Conservation (phyloP, 2,888 invertebrate species). For the Synergus japonicus region DNA sequence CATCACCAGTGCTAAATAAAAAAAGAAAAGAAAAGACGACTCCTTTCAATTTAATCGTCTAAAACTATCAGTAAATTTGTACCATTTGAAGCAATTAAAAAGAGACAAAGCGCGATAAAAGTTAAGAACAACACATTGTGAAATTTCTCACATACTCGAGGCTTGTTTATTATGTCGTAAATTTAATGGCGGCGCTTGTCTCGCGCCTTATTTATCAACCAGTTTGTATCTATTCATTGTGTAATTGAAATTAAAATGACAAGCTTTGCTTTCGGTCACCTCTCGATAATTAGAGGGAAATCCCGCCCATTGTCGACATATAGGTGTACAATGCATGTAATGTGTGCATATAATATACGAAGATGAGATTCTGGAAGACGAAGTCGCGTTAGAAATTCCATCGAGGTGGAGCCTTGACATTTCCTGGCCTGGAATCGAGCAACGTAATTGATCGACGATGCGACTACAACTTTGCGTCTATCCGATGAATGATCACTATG, state of each 20-base stretch:
- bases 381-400: slow-evolving; percentile 66
- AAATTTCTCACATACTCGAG: not conserved
- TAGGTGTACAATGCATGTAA: not conserved
- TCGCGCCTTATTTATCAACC: not conserved
- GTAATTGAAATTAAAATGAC: slow-evolving; percentile 12
- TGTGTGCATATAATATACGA: not conserved
- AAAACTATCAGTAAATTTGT: no score
- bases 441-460: slow-evolving; percentile 69
- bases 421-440: slow-evolving; percentile 69
- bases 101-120: not conserved
- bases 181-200: not conserved
- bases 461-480: slow-evolving; percentile 60
- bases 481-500: slow-evolving; percentile 64
- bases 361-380: slow-evolving; percentile 54
- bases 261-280: not conserved
- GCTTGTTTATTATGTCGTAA: not conserved
- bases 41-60: no score
- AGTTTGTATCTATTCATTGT: not conserved
- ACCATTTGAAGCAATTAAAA: not conserved
- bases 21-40: no score
- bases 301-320: not conserved
- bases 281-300: not conserved
- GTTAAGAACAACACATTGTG: not conserved
- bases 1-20: no score
- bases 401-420: slow-evolving; percentile 70